Conservation (phyloP, 2,888 invertebrate species). For the Pristionchus arcanus region DNA sequence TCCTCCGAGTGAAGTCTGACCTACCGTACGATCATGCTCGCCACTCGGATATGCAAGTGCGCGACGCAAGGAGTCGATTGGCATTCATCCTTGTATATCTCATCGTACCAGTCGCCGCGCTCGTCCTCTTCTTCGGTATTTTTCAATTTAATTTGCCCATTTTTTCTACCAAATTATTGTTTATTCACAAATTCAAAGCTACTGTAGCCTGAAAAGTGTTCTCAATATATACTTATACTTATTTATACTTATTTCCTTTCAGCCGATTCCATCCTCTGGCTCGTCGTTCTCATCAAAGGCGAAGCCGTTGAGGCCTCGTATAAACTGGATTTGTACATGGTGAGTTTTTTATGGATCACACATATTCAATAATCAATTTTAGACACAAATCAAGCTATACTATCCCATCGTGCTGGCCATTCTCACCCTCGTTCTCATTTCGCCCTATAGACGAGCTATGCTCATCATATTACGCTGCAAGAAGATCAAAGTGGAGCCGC, state of each 20-base stretch:
- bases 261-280: slow-evolving; percentile 39
- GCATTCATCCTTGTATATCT: slow-evolving; percentile 16
- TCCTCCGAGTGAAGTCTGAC: background rate
- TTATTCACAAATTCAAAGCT: too few species aligned
- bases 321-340: background rate
- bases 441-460: slow-evolving; percentile 23
- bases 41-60: slow-evolving; percentile 48
- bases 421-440: slow-evolving; percentile 7
- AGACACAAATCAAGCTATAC: background rate
- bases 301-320: background rate
- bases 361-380: background rate
- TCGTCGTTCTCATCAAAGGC: background rate
- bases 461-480: slow-evolving; percentile 18
- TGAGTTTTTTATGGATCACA: background rate
- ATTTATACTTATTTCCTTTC: background rate
- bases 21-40: slow-evolving; percentile 48
- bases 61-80: slow-evolving; percentile 44
- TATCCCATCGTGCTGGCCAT: background rate
- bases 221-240: background rate
- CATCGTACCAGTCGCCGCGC: background rate
- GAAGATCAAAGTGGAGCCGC: slow-evolving; percentile 40
- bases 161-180: background rate
- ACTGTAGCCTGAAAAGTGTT: too few species aligned
- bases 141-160: background rate
- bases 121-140: slow-evolving; percentile 38